Base-by-base conservation (phyloP, 2,113 vertebrate species). In the Etheostoma cragini region DNA sequence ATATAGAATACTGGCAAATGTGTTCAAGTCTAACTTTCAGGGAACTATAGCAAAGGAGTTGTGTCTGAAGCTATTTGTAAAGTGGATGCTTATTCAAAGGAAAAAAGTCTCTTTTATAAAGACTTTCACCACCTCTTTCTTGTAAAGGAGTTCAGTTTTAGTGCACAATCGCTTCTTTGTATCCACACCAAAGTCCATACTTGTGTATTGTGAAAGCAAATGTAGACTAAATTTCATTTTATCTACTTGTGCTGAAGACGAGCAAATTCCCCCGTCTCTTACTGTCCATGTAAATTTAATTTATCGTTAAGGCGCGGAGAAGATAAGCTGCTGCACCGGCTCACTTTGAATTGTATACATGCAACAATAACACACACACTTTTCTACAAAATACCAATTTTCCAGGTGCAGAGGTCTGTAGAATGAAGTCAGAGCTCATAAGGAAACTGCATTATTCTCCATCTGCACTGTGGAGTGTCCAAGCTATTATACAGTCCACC, bases 381-480 rank as follows among this genome's bases (percentile, higher is more conserved):
- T 21, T 70, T 63, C 46, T 57, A 5, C 66, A 72, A 87, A 84
- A 88, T 89, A 77, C 82, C 62, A 89, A 91, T 91, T 90, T 91
- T 91, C 85, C 89, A 90, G 86, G 82, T 89, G 89, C 85, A 88
- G 66, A 77, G 82, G 80, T 88, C 80, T 88, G 87, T 84, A 69
- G 83, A 89, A 86, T 80, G 50, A 62, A 88, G 83, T 45, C 69
- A 57, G 80, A 89, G 69, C 62, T 93, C 87, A 65, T 65, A 66
- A 71, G 72, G 78, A 93, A 88, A 91, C 68, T 75, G 72, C 82
- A 82, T 85, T 86, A 86, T 89, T 90, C 74, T 82, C 87, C 76
- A 84, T 81, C 77, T 86, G 82, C 68, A 78, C 54, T 66, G 81
- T 72, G 50, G 54, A 78, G 84, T 52, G 74, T 76, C 35, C 21